Base-by-base conservation (phyloP, 1,140 invertebrate species). In the Drosophila mayri region DNA sequence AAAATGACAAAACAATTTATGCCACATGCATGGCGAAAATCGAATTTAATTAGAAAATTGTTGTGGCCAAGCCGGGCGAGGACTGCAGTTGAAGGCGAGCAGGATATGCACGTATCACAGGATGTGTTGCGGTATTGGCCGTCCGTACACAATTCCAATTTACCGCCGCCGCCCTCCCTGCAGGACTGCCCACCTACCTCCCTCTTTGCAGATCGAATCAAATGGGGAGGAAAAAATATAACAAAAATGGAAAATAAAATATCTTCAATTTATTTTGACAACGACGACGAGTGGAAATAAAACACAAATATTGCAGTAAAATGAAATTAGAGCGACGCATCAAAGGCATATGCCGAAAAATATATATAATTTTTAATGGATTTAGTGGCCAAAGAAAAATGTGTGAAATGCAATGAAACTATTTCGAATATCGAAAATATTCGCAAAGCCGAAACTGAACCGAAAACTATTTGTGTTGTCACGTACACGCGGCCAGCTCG, bases 31-130 rank as follows among this genome's bases (percentile, higher is more conserved):
- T 90, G 86, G 86, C 86, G 81, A 90, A 85, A 90, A 90, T 90
- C 86, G 85, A 90, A 90, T 90, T 90, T 90, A 90, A 90, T 90
- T 90, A 90, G 85, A 90, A 90, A 90, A 90, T 90, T 90, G 81
- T 84, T 90, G 86, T 78, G 85, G 85, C 74, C 76, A 74, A 63
- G 32, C 52, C 18, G 46, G 40, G 47, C 50, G 47, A 58, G 61
- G 44, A 66, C 46, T 60, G 64, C 70, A 72, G 32, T 60, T 77
- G 74, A 67, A 75, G 64, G 49, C 62, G 65, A 46, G 38, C 73
- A 76, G 74, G 57, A 79, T 79, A 61, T 86, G 75, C 79, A 86
- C 83, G 83, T 86, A 76, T 41, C 71, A 71, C 66, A 76, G 66
- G 50, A 76, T 68, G 58, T 68, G 61, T 55, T 73, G 54, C 41